A percentile compares a stretch with the other conserved stretches of the same genome.
phyloP scores from a whole-genome alignment of 1,140 invertebrate species.

The Gryon sp. region DNA sequence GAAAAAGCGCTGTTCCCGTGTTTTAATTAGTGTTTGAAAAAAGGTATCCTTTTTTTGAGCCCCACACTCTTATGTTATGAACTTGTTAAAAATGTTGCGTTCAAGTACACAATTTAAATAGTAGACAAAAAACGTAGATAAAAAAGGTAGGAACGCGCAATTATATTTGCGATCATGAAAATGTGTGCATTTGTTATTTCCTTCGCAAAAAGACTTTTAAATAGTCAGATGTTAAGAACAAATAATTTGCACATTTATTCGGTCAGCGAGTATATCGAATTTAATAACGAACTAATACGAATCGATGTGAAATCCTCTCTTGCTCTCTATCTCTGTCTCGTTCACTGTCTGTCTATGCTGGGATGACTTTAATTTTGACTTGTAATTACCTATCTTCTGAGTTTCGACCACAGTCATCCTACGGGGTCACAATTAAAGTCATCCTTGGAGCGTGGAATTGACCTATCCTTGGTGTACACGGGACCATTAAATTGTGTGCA shows the following conservation, averaged over 20 bases:
- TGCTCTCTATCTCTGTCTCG: too few relatives aligned
- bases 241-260: too few relatives aligned
- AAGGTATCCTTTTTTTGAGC: constrained; percentile 8
- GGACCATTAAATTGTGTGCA: neutral
- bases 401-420: constrained; percentile 10
- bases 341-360: too few relatives aligned
- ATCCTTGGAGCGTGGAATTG: constrained; percentile 18
- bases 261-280: too few relatives aligned
- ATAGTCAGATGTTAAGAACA: too few relatives aligned
- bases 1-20: neutral
- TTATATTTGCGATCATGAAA: too few relatives aligned
- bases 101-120: constrained; percentile 15
- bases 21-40: constrained; percentile 30
- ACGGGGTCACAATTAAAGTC: constrained; percentile 20
- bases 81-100: constrained; percentile 19
- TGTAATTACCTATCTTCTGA: constrained; percentile 15
- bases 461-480: constrained; percentile 3
- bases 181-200: too few relatives aligned
- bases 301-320: constrained; percentile 30
- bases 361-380: constrained; percentile 27
- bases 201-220: too few relatives aligned
- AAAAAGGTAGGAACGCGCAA: too few relatives aligned
- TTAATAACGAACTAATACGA: constrained; percentile 11
- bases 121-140: too few relatives aligned
- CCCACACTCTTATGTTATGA: neutral